Percentiles rank a stretch among this genome's conserved stretches.
Conservation (phyloP, 2,113 vertebrate species). For the Excalfactoria chinensis region DNA sequence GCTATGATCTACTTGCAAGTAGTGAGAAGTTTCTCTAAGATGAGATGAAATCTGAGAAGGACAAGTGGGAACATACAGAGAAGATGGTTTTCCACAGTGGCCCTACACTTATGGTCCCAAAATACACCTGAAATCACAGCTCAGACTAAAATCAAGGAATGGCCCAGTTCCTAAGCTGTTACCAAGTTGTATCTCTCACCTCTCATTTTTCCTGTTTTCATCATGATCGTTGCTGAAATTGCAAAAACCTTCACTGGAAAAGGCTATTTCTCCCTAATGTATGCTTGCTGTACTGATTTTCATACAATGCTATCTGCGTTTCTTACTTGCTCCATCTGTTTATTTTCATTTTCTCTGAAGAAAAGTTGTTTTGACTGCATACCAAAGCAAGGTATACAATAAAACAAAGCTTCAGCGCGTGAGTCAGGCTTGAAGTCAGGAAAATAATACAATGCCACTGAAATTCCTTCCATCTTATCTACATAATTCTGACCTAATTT, state of each 20-base stretch:
- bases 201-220: neutral
- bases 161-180: neutral
- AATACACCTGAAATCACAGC: neutral
- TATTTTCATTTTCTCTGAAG: slow-evolving; percentile 51
- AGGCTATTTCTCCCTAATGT: neutral
- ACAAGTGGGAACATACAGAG: neutral
- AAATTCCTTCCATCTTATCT: slow-evolving; percentile 69
- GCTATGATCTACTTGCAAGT: neutral
- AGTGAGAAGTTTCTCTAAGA: neutral
- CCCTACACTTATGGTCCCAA: neutral
- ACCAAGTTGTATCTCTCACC: neutral
- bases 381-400: slow-evolving; percentile 58
- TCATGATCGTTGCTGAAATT: neutral
- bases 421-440: slow-evolving; percentile 58
- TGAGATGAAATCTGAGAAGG: neutral
- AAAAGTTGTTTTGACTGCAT: slow-evolving; percentile 55
- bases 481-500: slow-evolving; percentile 62
- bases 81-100: neutral
- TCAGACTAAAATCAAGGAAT: neutral
- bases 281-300: slow-evolving; percentile 16
- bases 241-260: neutral
- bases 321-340: slow-evolving; percentile 24
- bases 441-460: slow-evolving; percentile 63
- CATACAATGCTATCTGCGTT: neutral
- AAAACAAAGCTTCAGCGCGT: slow-evolving; percentile 47